Evolutionary conservation across 1,140 invertebrate genomes (phyloP), one percentile per base, ranked within the genome.

Genomic region (Idris sp.): DNA sequence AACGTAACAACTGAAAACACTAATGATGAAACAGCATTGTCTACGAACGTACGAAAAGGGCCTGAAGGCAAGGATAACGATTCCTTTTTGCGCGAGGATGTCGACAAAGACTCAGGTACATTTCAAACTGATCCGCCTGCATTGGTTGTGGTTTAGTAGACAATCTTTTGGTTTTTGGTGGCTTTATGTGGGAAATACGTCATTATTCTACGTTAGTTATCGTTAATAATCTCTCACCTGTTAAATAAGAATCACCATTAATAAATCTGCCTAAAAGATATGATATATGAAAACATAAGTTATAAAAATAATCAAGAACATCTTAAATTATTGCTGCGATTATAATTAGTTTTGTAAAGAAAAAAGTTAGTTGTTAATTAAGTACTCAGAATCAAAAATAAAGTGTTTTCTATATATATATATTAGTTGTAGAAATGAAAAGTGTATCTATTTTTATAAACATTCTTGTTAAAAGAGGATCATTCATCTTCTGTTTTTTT

Each of bases 41-140:
- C 87, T 35, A 74, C 86, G 26, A 79, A 88, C 65, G 88, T 90
- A 1, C 84, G 92, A 9, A 90, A 90, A 85, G 92, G 91, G 16
- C 93, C 93, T 1, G 93, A 95, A 73, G 93, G 93, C 28, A 93
- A 94, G 81, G 93, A 94, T 79, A 92, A 93, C 81, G 93, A 94
- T 73, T 89, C 90, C 22, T 89, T 89, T 77, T 84, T 90, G 72
- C 84, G 86, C 44, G 90, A 91, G 81, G 90, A 91, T 80, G 86
- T 88, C 35, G 84, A 90, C 78, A 90, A 91, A 87, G 89, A 87
- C 77, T 87, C 86, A 87, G 85, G 86, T 87, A 88, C 25, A 83
- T 85, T 82, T 75, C 76, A 78, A 74, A 79, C 78, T 81, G 77
- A 79, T 76, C 64, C 67, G 69, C 48, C 82, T 81, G 56, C 71